Conservation (phyloP, 2,888 invertebrate species). For the Drosophila percnosoma region DNA sequence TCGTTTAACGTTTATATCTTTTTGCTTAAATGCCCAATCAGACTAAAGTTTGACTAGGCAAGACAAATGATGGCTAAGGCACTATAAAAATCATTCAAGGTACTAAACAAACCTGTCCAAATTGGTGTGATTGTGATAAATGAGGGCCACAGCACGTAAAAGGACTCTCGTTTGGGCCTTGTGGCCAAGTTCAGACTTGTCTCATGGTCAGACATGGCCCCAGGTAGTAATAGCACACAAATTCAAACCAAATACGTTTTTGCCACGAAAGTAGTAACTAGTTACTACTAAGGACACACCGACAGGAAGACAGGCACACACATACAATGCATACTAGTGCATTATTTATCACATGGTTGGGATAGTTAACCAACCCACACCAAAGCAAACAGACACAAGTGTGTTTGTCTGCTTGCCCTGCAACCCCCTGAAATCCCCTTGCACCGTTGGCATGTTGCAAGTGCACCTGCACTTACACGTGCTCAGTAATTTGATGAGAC, state of each 20-base stretch:
- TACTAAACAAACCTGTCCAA: constrained; percentile 42
- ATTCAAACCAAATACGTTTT: constrained; percentile 57
- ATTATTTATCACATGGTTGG: constrained; percentile 9
- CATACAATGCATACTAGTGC: constrained; percentile 6
- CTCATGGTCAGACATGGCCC: constrained; percentile 35
- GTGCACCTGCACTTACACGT: constrained; percentile 66
- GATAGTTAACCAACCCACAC: constrained; percentile 6
- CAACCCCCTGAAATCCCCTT: neutral
- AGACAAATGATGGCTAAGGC: constrained; percentile 17
- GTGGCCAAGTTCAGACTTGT: constrained; percentile 8
- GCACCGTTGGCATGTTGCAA: constrained; percentile 5
- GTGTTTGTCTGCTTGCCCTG: constrained; percentile 1
- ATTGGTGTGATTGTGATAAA: constrained; percentile 66
- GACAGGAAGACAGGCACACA: constrained; percentile 15
- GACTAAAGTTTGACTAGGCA: constrained; percentile 5
- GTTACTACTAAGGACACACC: constrained; percentile 26
- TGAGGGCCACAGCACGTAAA: constrained; percentile 49
- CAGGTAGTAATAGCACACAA: constrained; percentile 16
- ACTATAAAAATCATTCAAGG: constrained; percentile 28
- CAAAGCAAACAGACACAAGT: constrained; percentile 14
- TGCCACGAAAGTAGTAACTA: constrained; percentile 64
- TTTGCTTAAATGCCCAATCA: neutral
- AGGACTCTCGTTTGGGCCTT: constrained; percentile 15
- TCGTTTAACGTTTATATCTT: neutral
- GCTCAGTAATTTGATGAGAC: constrained; percentile 74